A percentile compares a stretch with the other conserved stretches of the same genome.
Conservation (phyloP, 1,140 invertebrate species). For the honey bee (Apis mellifera) region Amel_HAv3.1 CM009944.2:6309501-6310000, state of each 20-base stretch:
- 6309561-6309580: constrained; percentile 39
- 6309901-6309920: constrained; percentile 47
- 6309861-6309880: no score
- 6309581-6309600: constrained; percentile 22
- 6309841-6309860: neutral
- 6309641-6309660: constrained; percentile 55
- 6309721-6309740: constrained; percentile 38
- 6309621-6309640: constrained; percentile 55
- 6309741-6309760: constrained; percentile 19
- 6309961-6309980: constrained; percentile 11
- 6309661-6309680: constrained; percentile 66
- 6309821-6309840: constrained; percentile 50
- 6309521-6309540: no score
- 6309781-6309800: constrained; percentile 67
- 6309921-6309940: constrained; percentile 52
- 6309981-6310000: no score
- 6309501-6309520: neutral
- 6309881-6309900: constrained; percentile 30
- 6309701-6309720: constrained; percentile 47
- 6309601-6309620: constrained; percentile 57
- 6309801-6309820: constrained; percentile 58
- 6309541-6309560: constrained; percentile 35
- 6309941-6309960: constrained; percentile 48
- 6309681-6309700: constrained; percentile 62
- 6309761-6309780: constrained; percentile 66